These are phyloP conservation scores for Manis pentadactyla DNA, from an alignment of 2,797 vertebrate species.

Conservation along the genomic window DNA sequence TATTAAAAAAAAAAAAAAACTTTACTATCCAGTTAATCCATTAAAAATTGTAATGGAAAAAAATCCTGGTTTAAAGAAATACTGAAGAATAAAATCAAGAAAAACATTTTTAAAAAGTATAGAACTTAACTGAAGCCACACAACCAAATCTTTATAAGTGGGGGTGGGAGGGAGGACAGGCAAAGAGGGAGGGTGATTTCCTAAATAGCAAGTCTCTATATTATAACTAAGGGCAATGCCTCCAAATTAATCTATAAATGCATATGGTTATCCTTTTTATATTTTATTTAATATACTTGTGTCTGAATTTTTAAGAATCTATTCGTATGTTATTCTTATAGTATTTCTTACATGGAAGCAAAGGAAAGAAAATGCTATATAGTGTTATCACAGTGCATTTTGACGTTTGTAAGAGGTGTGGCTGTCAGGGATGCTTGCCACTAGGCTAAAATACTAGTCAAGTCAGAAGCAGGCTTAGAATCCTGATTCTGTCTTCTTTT, in stretches of 20 bases:
- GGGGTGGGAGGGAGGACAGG: neutral
- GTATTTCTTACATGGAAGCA: neutral
- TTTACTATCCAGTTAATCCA: neutral
- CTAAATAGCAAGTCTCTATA: neutral
- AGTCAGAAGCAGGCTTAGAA: neutral
- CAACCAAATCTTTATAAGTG: neutral
- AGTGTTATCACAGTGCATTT: neutral
- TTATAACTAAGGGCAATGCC: neutral
- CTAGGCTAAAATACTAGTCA: neutral
- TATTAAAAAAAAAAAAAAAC: neutral
- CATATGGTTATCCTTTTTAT: neutral
- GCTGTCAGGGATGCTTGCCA: no score
- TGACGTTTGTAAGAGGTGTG: neutral
- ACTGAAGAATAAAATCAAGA: slow-evolving; percentile 30
- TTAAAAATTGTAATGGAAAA: slow-evolving; percentile 9
- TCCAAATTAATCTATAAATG: neutral
- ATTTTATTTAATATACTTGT: neutral
- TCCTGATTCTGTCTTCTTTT: neutral
- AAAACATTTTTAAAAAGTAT: neutral
- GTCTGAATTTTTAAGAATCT: neutral
- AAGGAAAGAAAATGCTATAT: neutral
- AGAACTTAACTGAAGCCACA: neutral
- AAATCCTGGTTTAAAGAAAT: neutral
- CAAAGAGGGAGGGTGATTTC: neutral
- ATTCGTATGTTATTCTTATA: neutral